phyloP scores from a whole-genome alignment of 2,797 vertebrate species.

The Monodelphis domestica region DNA sequence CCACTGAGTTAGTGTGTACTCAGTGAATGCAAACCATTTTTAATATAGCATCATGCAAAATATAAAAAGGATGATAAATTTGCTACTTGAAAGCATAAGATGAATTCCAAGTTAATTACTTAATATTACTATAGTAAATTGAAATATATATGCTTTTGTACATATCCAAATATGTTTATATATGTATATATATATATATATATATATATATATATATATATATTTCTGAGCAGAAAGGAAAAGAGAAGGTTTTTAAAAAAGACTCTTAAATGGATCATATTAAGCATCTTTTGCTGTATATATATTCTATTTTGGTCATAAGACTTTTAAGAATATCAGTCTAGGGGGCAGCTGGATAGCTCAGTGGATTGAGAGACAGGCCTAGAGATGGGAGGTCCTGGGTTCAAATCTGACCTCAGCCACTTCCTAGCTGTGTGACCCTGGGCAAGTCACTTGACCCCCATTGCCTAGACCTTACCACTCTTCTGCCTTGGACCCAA shows the following conservation, averaged over 20 bases:
- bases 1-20: background rate
- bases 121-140: background rate
- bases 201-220: background rate
- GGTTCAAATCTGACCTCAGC: too few species aligned
- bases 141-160: too few species aligned
- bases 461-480: too few species aligned
- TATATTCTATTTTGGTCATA: background rate
- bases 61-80: background rate
- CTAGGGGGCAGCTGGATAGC: too few species aligned
- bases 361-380: too few species aligned
- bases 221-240: background rate
- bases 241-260: background rate
- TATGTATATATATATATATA: background rate
- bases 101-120: background rate
- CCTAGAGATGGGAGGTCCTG: too few species aligned
- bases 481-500: too few species aligned
- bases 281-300: background rate
- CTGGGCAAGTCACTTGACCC: too few species aligned
- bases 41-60: too few species aligned
- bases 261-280: background rate
- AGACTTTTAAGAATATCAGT: slow-evolving; percentile 11
- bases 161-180: too few species aligned
- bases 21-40: background rate
- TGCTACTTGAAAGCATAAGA: background rate
- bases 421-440: too few species aligned